A percentile compares a stretch with the other conserved stretches of the same genome.
Evolutionary conservation across 2,888 invertebrate genomes (phyloP).

Genomic region (Endotricha flammealis): DNA sequence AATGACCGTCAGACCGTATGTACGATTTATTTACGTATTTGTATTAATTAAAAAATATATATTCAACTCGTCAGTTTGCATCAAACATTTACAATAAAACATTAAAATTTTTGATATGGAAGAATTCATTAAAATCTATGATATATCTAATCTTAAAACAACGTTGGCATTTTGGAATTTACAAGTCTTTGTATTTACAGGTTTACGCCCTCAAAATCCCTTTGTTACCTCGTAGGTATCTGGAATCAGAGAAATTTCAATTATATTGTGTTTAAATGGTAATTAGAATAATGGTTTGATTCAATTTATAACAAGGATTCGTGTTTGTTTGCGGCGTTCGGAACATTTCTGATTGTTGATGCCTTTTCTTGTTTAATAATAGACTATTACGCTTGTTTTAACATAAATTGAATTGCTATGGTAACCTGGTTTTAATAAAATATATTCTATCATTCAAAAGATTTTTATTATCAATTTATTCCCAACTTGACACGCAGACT

Average conservation of each 20-base stretch:
- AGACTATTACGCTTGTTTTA: no score
- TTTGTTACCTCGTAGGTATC: conserved; percentile 68
- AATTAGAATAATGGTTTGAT: not conserved
- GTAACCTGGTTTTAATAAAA: no score
- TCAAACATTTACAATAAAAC: conserved; percentile 3
- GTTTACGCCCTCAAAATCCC: conserved; percentile 21
- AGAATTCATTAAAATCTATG: conserved; percentile 32
- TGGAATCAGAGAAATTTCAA: conserved; percentile 34
- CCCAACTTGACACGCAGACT: no score
- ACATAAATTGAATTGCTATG: no score
- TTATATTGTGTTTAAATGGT: conserved; percentile 14
- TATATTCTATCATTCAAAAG: no score
- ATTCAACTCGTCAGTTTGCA: not conserved
- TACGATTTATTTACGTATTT: no score
- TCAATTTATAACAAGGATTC: not conserved
- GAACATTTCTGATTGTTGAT: not conserved
- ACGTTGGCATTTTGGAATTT: conserved; percentile 30
- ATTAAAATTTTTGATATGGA: conserved; percentile 53
- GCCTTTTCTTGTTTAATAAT: no score
- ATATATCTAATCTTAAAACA: conserved; percentile 32
- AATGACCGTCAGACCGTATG: no score
- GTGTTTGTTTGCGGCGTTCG: not conserved
- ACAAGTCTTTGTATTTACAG: conserved; percentile 40
- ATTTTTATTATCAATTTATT: no score
- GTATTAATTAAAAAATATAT: no score